phyloP scores from a whole-genome alignment of 2,113 vertebrate genomes.

The Lepus europaeus region DNA sequence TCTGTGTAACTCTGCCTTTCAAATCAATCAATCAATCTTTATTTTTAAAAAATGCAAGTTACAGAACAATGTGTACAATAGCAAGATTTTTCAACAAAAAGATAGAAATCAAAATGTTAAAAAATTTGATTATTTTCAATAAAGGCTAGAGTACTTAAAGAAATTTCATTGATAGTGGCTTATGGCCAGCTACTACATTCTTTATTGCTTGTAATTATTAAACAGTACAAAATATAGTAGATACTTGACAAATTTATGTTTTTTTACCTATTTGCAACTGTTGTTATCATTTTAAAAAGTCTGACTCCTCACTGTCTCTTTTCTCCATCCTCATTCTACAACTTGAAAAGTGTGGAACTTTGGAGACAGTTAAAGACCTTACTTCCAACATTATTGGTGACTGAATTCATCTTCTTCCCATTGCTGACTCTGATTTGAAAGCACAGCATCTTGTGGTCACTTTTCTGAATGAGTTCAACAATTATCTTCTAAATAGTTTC shows the following conservation, averaged over 20 bases:
- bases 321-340: not conserved
- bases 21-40: not conserved
- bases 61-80: not conserved
- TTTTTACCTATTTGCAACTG: not conserved
- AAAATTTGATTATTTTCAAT: too few relatives aligned
- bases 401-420: not conserved
- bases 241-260: not conserved
- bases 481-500: not conserved
- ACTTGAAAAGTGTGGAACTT: not conserved
- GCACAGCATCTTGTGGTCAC: not conserved
- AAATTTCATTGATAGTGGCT: not conserved
- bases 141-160: too few relatives aligned
- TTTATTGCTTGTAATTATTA: not conserved
- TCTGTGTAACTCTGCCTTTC: too few relatives aligned
- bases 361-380: not conserved
- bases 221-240: not conserved
- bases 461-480: not conserved
- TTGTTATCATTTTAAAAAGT: not conserved
- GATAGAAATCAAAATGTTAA: too few relatives aligned
- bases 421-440: not conserved
- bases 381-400: not conserved
- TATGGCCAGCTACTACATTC: not conserved
- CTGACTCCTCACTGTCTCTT: fast-evolving
- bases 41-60: not conserved
- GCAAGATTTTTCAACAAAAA: too few relatives aligned